phyloP scores from a whole-genome alignment of 2,113 vertebrate species.

The Vulpes ferrilata region DNA sequence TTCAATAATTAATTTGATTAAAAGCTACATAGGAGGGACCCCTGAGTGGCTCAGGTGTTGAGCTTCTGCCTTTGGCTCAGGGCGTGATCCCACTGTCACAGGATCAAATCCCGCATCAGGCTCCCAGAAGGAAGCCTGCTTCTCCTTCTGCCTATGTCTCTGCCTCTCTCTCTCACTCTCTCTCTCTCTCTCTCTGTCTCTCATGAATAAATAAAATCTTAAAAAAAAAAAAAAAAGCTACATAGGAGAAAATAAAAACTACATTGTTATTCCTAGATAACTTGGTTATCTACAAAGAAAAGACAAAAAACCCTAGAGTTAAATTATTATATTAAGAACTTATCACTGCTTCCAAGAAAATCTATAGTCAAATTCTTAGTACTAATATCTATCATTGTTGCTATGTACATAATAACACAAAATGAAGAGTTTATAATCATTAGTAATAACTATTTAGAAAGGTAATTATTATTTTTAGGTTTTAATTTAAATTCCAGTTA shows the following conservation, averaged over 20 bases:
- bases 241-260: constrained; percentile 33
- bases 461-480: neutral
- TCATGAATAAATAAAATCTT: no score
- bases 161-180: no score
- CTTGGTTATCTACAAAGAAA: constrained; percentile 46
- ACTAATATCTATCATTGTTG: neutral
- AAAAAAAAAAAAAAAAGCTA: neutral
- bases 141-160: no score
- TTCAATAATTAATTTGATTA: constrained; percentile 24
- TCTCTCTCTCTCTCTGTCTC: no score
- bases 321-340: constrained; percentile 40
- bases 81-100: no score
- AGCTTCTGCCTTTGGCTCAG: no score
- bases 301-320: neutral
- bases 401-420: neutral
- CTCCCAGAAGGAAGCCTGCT: no score
- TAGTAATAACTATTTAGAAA: constrained; percentile 30
- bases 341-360: constrained; percentile 20
- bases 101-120: no score
- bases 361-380: neutral
- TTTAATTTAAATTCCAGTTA: neutral
- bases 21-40: constrained; percentile 29
- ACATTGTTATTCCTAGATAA: neutral
- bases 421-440: constrained; percentile 2
- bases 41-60: no score